These are phyloP conservation scores for Mohoua ochrocephala DNA, from an alignment of 2,113 vertebrate species.

Conservation along the genomic window DNA sequence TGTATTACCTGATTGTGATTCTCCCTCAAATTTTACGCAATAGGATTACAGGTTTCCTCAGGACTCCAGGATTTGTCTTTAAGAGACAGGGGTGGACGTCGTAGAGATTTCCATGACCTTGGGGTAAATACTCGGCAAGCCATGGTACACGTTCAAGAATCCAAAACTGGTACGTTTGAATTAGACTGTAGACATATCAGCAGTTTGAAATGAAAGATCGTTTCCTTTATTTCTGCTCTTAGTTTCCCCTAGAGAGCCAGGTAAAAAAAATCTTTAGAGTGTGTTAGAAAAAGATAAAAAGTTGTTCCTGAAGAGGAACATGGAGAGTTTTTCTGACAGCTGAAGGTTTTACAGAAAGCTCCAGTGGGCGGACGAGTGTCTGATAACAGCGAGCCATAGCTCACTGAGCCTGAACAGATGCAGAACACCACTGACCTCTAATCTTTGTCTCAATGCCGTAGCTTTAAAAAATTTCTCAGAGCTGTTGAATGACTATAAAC, in stretches of 20 bases:
- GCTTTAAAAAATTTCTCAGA: neutral
- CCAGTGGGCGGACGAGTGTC: rapidly evolving
- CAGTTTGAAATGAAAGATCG: neutral
- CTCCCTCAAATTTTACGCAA: neutral
- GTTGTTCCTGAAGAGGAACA: neutral
- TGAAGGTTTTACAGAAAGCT: neutral
- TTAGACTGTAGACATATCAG: neutral
- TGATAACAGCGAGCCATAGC: rapidly evolving
- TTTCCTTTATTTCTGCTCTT: neutral
- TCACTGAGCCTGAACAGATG: neutral
- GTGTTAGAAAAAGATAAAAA: neutral
- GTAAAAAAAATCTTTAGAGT: neutral
- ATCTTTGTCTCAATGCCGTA: neutral
- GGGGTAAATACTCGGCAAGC: slow-evolving; percentile 84
- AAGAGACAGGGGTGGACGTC: slow-evolving; percentile 84
- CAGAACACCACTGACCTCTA: neutral
- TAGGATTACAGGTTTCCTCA: slow-evolving; percentile 78
- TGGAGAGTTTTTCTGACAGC: neutral
- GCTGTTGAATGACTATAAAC: neutral
- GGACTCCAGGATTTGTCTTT: slow-evolving; percentile 87
- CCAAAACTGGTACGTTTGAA: slow-evolving; percentile 79
- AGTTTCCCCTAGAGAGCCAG: neutral
- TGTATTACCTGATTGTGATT: neutral
- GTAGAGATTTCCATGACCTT: slow-evolving; percentile 82
- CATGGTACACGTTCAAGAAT: slow-evolving; percentile 87